Percentiles rank a stretch among this genome's conserved stretches.
These are phyloP conservation scores for Caradrina clavipalpis DNA, from an alignment of 2,888 invertebrate genomes.

Conservation along the genomic window DNA sequence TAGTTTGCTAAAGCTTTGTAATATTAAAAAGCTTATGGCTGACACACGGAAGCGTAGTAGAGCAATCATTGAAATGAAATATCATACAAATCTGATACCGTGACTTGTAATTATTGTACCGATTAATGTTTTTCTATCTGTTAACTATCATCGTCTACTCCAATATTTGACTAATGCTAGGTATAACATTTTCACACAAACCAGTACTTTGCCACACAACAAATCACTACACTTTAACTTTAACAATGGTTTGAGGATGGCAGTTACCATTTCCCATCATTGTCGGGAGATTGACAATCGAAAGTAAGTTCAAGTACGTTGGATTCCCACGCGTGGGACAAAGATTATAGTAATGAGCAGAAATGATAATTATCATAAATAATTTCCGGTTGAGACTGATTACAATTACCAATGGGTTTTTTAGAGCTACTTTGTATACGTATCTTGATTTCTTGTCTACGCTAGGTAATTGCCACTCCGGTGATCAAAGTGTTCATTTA, in stretches of 20 bases:
- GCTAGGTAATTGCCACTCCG: too few relatives aligned
- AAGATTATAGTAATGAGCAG: constrained; percentile 46
- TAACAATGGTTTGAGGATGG: constrained; percentile 28
- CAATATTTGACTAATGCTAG: not conserved
- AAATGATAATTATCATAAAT: constrained; percentile 10
- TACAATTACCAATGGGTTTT: not conserved
- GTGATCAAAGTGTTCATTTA: too few relatives aligned
- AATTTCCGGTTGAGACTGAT: constrained; percentile 20
- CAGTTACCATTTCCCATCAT: constrained; percentile 50
- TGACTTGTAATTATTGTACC: too few relatives aligned
- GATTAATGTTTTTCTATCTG: too few relatives aligned
- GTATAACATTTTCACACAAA: constrained; percentile 1
- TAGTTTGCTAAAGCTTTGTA: too few relatives aligned
- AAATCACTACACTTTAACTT: constrained; percentile 24
- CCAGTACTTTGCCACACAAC: constrained; percentile 12
- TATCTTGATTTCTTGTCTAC: too few relatives aligned
- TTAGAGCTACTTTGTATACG: too few relatives aligned
- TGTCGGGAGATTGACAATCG: constrained; percentile 50
- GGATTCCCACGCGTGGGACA: constrained; percentile 51
- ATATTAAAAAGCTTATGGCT: too few relatives aligned
- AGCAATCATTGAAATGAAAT: too few relatives aligned
- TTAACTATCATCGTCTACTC: not conserved
- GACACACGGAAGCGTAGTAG: too few relatives aligned
- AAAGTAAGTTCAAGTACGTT: constrained; percentile 64
- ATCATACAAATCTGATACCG: too few relatives aligned